Evolutionary conservation across 2,113 vertebrate species (phyloP), one percentile per base, ranked within the genome.

Genomic region (Chaetorhynchus papuensis): DNA sequence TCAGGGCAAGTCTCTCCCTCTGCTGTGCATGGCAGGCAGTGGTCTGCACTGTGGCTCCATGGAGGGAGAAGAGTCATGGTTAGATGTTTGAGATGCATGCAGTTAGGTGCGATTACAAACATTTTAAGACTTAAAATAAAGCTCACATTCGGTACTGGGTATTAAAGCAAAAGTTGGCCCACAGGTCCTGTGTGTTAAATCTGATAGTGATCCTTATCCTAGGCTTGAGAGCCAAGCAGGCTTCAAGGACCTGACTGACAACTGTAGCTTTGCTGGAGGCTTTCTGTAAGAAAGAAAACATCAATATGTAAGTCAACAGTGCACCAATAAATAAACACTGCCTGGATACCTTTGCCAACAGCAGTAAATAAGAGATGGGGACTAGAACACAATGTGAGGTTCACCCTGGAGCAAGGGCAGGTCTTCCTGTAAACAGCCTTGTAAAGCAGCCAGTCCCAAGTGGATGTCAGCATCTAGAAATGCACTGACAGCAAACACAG

Each of bases 31-130:
- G 28, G 44, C 39, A 59, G 18, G 30, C 35, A 27, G 13, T 4
- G 44, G 15, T 15, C 54, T 54, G 70, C 11, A 37, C n/a, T 47
- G 24, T 0, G 0, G n/a, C 37, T 56, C 23, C 13, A 1, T 1
- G 22, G 14, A 4, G 52, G 15, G 4, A 18, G 23, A 50, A 44
- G 1, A 14, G 2, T 23, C 35, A 21, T 2, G 13, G 23, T n/a
- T 17, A 33, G 10, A 6, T 41, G 13, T 24, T 42, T 31, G 39
- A 59, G 17, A 33, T 26, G 3, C 10, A 5, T 7, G 21, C 21
- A 21, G 17, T 49, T 57, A 66, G 18, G 24, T 41, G 63, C 7
- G 21, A 10, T 33, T 64, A 17, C 54, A 82, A 72, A 16, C 27
- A 54, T 28, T 9, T 27, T 41, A 47, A 47, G 35, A 39, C 12